These are phyloP conservation scores for Bombyx mandarina DNA, from an alignment of 1,140 invertebrate species.

Conservation along the genomic window DNA sequence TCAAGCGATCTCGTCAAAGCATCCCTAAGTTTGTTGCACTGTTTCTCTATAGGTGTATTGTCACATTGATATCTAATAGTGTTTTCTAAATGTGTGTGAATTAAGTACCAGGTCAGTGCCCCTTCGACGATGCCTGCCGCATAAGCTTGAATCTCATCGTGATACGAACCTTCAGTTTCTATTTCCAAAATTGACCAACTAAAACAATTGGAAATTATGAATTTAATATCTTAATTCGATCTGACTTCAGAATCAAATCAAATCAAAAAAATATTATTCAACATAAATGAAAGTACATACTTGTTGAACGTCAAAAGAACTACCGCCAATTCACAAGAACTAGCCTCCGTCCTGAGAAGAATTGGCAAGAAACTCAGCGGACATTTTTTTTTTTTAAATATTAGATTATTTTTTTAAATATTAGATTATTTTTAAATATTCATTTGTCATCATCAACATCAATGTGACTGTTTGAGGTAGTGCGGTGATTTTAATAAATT, in stretches of 20 bases:
- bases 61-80: constrained; percentile 81
- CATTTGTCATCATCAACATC: no score
- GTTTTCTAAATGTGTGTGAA: constrained; percentile 84
- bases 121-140: constrained; percentile 93
- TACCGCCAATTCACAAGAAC: no score
- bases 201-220: constrained; percentile 12
- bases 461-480: background rate
- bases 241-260: no score
- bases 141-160: constrained; percentile 86
- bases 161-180: constrained; percentile 79
- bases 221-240: background rate
- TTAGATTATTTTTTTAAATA: background rate
- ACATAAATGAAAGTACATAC: no score
- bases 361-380: no score
- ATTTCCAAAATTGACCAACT: constrained; percentile 87
- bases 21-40: constrained; percentile 77
- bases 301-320: no score
- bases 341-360: no score
- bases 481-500: background rate
- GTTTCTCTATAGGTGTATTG: constrained; percentile 73
- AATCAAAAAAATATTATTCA: no score
- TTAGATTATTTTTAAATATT: background rate
- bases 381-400: background rate
- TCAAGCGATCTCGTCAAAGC: constrained; percentile 77
- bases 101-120: constrained; percentile 83